Base-by-base conservation (phyloP, 2,797 vertebrate genomes). In the Hafferia zeledoni region DNA sequence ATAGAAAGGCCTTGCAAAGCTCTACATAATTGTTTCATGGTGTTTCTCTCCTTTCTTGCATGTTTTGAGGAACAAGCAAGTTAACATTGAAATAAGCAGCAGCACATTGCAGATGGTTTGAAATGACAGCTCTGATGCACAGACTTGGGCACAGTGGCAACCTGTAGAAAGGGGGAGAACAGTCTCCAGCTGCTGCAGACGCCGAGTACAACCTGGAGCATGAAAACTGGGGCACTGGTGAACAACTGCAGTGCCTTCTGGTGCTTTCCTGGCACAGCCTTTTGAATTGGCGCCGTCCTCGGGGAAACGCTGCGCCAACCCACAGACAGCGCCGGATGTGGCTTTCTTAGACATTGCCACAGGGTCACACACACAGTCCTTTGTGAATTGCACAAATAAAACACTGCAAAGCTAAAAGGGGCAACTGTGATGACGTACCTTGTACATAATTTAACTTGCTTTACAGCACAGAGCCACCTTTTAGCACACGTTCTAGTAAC, bases 111-210 rank as follows among this genome's bases (percentile, higher is more conserved):
- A 96, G 92, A 95, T 95, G 93, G 93, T 90, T 94, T 95, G 93
- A 84, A 95, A 89, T 95, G 95, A 95, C 96, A 96, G 95, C 94
- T 89, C 93, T 96, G 96, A 95, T 83, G 95, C 95, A 94, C 86
- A 53, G 80, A 20, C 69, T 33, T 2, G 0, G 91, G 93, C 90
- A 76, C 59, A 8, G 2, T 63, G 94, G 65, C 91, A 94, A 94
- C 96, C 95, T 95, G 95, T 60, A 82, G 80, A 35, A 72, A 72
- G 1, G 13, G 24, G 80, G 67, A 87, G 89, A 77, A 84, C 2
- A 60, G 85, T 60, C 78, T 87, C 83, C 94, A 95, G 94, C 92
- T 94, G 96, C 90, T 94, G 94, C 77, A 72, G 92, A 28, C 12
- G 0, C 81, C 4, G 4, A 39, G 31, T 50, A 13, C 83, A 46